Evolutionary conservation across 2,797 vertebrate genomes (phyloP).

Genomic region (Intellagama lesueurii): DNA sequence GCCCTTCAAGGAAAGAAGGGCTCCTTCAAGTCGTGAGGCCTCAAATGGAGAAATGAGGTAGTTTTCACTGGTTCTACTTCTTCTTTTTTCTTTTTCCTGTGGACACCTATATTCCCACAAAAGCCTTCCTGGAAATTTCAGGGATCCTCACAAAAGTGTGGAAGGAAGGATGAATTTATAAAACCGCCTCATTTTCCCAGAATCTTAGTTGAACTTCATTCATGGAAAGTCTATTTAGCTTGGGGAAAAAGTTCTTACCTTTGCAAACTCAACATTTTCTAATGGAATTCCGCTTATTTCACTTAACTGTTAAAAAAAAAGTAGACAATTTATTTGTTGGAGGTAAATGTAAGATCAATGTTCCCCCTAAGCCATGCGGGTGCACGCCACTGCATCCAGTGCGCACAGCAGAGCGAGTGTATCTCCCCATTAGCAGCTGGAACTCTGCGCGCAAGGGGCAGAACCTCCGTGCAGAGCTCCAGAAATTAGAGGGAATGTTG

Average conservation of each 20-base stretch:
- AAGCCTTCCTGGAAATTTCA: background rate
- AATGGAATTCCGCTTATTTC: constrained; percentile 90
- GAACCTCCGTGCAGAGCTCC: no score
- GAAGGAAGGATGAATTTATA: background rate
- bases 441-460: no score
- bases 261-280: constrained; percentile 97
- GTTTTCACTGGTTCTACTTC: background rate
- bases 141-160: no score
- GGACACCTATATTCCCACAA: background rate
- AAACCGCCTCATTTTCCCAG: background rate
- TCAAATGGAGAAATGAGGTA: background rate
- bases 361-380: no score
- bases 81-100: no score
- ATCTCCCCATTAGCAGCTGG: no score
- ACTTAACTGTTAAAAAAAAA: constrained; percentile 85
- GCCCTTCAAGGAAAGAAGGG: background rate
- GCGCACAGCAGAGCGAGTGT: no score
- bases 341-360: background rate
- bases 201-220: background rate
- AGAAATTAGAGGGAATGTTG: no score
- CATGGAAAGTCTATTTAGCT: background rate
- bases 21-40: background rate
- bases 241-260: constrained; percentile 79
- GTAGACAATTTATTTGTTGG: background rate
- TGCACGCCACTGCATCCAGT: no score